Evolutionary conservation across 2,888 invertebrate genomes (phyloP).

Genomic region (Sthenelais limicola): DNA sequence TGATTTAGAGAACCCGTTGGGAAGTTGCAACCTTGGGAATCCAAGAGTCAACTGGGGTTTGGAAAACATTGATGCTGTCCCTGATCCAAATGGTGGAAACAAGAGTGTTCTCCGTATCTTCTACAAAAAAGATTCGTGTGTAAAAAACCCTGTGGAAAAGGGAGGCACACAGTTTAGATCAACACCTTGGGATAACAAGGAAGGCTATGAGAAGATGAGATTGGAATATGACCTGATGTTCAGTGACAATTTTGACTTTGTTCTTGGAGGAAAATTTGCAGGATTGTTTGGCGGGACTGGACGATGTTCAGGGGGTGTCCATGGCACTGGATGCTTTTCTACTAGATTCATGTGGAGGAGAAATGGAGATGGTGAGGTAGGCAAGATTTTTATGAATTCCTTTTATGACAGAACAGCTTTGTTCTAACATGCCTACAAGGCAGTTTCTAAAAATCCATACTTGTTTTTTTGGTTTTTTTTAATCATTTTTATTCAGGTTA

Average conservation of each 20-base stretch:
- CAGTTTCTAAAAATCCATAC: too few relatives aligned
- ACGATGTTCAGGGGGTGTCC: conserved; percentile 55
- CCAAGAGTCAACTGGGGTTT: too few relatives aligned
- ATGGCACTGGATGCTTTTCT: conserved; percentile 56
- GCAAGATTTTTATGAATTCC: not conserved
- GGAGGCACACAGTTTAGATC: conserved; percentile 27
- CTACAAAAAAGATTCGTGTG: conserved; percentile 49
- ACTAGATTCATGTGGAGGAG: conserved; percentile 60
- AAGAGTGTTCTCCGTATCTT: conserved; percentile 53
- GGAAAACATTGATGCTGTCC: too few relatives aligned
- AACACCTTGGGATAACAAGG: too few relatives aligned
- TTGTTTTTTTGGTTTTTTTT: not conserved
- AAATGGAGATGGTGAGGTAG: conserved; percentile 57
- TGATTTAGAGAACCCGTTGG: too few relatives aligned
- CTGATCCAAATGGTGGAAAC: too few relatives aligned
- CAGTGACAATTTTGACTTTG: conserved; percentile 49
- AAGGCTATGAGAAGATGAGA: too few relatives aligned
- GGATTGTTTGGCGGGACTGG: conserved; percentile 57
- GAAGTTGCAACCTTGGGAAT: too few relatives aligned
- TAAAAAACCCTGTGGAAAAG: not conserved
- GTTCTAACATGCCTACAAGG: too few relatives aligned
- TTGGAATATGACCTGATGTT: too few relatives aligned
- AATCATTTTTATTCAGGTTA: conserved; percentile 1
- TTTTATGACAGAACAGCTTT: too few relatives aligned
- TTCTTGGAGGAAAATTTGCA: conserved; percentile 58